Conservation (phyloP, 2,888 invertebrate genomes). For the Stenotaenia linearis region DNA sequence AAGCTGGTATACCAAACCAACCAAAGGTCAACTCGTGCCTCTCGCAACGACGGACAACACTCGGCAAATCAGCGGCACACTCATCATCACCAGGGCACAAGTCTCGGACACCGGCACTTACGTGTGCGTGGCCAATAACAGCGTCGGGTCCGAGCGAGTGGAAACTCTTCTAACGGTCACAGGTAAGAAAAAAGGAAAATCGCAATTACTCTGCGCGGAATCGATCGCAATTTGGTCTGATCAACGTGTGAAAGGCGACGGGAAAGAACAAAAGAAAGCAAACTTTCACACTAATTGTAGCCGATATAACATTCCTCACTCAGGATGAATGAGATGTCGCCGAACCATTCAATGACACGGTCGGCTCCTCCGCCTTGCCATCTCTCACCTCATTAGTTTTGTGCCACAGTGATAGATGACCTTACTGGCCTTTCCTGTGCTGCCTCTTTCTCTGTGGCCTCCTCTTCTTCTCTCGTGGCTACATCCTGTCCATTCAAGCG, state of each 20-base stretch:
- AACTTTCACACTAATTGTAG: neutral
- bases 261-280: neutral
- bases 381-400: neutral
- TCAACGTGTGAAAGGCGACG: neutral
- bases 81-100: slow-evolving; percentile 83
- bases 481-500: neutral
- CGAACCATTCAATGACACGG: neutral
- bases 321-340: neutral
- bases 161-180: slow-evolving; percentile 88
- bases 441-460: neutral
- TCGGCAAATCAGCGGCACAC: slow-evolving; percentile 60
- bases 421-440: neutral
- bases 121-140: slow-evolving; percentile 88
- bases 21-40: neutral
- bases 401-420: neutral
- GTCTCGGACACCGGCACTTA: slow-evolving; percentile 93
- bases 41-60: slow-evolving; percentile 22
- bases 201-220: neutral
- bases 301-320: neutral
- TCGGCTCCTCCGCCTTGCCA: neutral
- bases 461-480: neutral
- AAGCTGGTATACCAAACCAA: slow-evolving; percentile 20
- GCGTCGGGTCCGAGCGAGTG: slow-evolving; percentile 84
- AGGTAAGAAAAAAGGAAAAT: slow-evolving; percentile 45
- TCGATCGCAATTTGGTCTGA: neutral